Percentiles rank a stretch among this genome's conserved stretches.
Evolutionary conservation across 2,888 invertebrate genomes (phyloP).

Genomic region (Drosophila algonquin): DNA sequence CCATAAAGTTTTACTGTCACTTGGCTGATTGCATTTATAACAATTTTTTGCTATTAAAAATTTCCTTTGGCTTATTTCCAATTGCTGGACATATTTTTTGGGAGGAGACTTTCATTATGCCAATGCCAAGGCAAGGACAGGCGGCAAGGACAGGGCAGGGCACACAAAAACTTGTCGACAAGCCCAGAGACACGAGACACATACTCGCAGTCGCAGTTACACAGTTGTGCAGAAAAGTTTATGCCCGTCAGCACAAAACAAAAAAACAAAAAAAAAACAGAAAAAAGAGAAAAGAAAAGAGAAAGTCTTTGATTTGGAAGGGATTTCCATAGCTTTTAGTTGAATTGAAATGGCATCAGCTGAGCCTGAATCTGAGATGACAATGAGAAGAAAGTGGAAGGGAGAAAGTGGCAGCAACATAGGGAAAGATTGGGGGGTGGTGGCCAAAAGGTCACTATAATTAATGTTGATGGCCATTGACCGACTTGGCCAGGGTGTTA

Average conservation of each 20-base stretch:
- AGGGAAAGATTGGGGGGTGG: background rate
- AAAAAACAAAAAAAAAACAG: no score
- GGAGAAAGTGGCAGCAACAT: background rate
- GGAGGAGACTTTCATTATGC: slow-evolving; percentile 58
- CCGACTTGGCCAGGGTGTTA: slow-evolving; percentile 11
- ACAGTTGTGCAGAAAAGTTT: slow-evolving; percentile 33
- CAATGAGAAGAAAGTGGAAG: slow-evolving; percentile 12
- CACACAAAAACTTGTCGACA: slow-evolving; percentile 63
- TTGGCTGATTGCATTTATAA: slow-evolving; percentile 63
- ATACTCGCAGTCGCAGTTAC: background rate
- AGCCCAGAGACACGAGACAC: slow-evolving; percentile 7
- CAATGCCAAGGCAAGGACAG: slow-evolving; percentile 51
- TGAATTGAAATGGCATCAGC: slow-evolving; percentile 46
- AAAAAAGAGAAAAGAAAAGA: background rate
- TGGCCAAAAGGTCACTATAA: slow-evolving; percentile 36
- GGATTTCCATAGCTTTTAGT: slow-evolving; percentile 50
- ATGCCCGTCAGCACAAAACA: slow-evolving; percentile 25
- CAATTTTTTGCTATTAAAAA: slow-evolving; percentile 55
- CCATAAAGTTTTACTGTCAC: slow-evolving; percentile 59
- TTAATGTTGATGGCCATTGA: slow-evolving; percentile 43
- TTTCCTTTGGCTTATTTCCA: slow-evolving; percentile 67
- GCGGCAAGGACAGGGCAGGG: slow-evolving; percentile 40
- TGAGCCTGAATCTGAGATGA: slow-evolving; percentile 10
- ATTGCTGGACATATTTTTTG: slow-evolving; percentile 39
- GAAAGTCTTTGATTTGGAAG: slow-evolving; percentile 43